Percentiles rank a stretch among this genome's conserved stretches.
Evolutionary conservation across 2,888 invertebrate genomes (phyloP).

Genomic region (Cantharis nigra): DNA sequence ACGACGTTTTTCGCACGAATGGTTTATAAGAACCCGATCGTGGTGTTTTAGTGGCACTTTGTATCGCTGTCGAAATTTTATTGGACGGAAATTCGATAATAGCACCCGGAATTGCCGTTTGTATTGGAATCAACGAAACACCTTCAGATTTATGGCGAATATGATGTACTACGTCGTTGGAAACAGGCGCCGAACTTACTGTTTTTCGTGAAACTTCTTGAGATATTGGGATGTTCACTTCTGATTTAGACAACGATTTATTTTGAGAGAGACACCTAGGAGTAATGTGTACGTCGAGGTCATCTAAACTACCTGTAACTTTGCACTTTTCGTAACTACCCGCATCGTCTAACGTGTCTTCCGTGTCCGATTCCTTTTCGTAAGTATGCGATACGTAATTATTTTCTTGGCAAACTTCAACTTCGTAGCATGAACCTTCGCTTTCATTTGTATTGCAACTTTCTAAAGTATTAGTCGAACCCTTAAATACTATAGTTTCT

Average conservation of each 20-base stretch:
- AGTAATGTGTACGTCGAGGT: slow-evolving; percentile 16
- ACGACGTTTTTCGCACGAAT: slow-evolving; percentile 31
- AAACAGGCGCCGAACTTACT: slow-evolving; percentile 50
- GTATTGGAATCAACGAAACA: slow-evolving; percentile 34
- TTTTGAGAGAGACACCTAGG: slow-evolving; percentile 17
- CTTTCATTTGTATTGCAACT: slow-evolving; percentile 11
- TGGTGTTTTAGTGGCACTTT: slow-evolving; percentile 26
- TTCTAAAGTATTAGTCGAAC: slow-evolving; percentile 13
- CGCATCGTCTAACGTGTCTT: background rate
- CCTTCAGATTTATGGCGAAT: slow-evolving; percentile 25
- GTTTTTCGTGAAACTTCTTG: slow-evolving; percentile 48
- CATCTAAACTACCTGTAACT: slow-evolving; percentile 20
- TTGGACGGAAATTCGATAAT: slow-evolving; percentile 34
- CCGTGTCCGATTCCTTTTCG: background rate
- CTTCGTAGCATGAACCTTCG: slow-evolving; percentile 1
- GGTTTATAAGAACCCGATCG: slow-evolving; percentile 12
- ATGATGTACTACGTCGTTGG: slow-evolving; percentile 34
- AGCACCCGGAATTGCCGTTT: slow-evolving; percentile 40
- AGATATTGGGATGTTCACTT: slow-evolving; percentile 46
- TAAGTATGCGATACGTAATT: background rate
- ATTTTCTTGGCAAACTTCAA: slow-evolving; percentile 2
- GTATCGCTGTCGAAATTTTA: slow-evolving; percentile 4
- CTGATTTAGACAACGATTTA: slow-evolving; percentile 45
- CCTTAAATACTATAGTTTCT: background rate
- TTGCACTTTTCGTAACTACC: slow-evolving; percentile 5